Percentiles rank a stretch among this genome's conserved stretches.
Evolutionary conservation across 64 coral and sea anemone species (phyloP).

Genomic region (Orbicella faveolata): DNA sequence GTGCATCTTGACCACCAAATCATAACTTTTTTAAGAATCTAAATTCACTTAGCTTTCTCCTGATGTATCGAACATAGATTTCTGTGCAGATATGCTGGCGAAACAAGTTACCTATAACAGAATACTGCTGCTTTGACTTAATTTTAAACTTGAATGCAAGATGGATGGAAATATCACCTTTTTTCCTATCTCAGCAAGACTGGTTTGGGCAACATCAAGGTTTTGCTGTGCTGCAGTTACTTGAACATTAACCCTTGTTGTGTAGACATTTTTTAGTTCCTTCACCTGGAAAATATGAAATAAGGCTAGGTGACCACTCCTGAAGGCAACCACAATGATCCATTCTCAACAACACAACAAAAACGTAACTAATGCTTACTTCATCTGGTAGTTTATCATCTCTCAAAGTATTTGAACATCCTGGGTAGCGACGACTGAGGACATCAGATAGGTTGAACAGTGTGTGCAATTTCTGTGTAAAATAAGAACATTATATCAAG

Average conservation of each 20-base stretch:
- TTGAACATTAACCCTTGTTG: constrained; percentile 53
- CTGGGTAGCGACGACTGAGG: constrained; percentile 46
- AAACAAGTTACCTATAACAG: too few species aligned
- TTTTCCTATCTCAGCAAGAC: constrained; percentile 47
- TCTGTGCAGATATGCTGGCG: too few species aligned
- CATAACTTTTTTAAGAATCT: too few species aligned
- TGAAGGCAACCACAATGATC: too few species aligned
- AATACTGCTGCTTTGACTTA: too few species aligned
- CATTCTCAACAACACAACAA: background rate
- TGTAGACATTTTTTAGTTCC: constrained; percentile 68
- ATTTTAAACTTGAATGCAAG: background rate
- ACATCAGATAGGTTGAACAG: constrained; percentile 78
- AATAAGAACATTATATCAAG: background rate
- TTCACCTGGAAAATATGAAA: constrained; percentile 35
- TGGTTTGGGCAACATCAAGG: constrained; percentile 20
- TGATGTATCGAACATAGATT: too few species aligned
- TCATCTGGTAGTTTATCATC: constrained; percentile 77
- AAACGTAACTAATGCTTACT: background rate
- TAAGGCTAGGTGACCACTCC: background rate
- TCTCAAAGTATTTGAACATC: constrained; percentile 65
- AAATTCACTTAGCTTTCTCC: too few species aligned
- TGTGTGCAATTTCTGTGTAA: constrained; percentile 84
- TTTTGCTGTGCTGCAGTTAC: constrained; percentile 60
- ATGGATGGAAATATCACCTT: constrained; percentile 46
- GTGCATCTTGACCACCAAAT: too few species aligned